Conservation (phyloP, 2,888 invertebrate species). For the Dasypogon diadema region DNA sequence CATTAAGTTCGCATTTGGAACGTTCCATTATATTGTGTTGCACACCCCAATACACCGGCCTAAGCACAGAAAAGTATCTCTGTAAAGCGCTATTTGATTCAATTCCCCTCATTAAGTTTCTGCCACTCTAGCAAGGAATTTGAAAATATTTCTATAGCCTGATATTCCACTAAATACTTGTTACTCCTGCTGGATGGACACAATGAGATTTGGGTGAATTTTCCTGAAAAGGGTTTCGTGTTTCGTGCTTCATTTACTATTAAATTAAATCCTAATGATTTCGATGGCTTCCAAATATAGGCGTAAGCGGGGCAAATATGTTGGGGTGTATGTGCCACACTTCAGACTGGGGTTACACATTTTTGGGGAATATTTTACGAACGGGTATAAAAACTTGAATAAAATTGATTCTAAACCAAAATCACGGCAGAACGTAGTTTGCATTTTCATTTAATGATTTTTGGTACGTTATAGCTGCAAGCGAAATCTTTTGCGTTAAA, state of each 20-base stretch:
- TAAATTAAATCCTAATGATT: slow-evolving; percentile 34
- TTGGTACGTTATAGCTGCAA: background rate
- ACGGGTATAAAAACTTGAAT: background rate
- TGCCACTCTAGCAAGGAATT: background rate
- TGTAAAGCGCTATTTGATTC: background rate
- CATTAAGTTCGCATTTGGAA: background rate
- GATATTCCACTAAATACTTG: too few species aligned
- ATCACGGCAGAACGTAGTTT: background rate
- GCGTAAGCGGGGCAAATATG: background rate
- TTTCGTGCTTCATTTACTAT: slow-evolving; percentile 37
- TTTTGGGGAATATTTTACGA: background rate
- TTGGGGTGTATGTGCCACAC: background rate
- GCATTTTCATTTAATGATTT: background rate
- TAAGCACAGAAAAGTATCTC: background rate
- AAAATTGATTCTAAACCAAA: background rate
- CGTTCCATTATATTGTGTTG: background rate
- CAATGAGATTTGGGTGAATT: background rate
- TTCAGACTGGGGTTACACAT: background rate
- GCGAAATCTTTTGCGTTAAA: background rate
- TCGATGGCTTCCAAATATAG: slow-evolving; percentile 23
- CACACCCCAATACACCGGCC: too few species aligned
- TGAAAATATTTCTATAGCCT: background rate
- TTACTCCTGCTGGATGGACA: background rate
- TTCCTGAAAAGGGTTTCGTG: slow-evolving; percentile 4
- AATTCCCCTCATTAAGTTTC: slow-evolving; percentile 1